phyloP scores from a whole-genome alignment of 2,113 vertebrate genomes.

The Vidua chalybeata region DNA sequence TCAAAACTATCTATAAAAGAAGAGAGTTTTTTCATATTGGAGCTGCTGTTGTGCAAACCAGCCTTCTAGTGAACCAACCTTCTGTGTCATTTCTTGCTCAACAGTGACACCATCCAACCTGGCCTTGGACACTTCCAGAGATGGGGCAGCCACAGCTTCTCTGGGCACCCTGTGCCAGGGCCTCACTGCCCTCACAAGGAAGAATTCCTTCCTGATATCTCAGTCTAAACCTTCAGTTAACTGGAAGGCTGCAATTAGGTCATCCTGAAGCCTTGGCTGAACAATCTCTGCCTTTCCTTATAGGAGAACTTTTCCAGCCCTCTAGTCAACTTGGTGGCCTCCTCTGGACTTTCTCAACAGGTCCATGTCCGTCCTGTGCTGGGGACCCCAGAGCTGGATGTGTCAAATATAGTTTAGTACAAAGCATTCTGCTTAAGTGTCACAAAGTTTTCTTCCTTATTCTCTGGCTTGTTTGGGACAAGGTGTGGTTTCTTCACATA shows the following conservation, averaged over 20 bases:
- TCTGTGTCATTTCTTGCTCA: too few species aligned
- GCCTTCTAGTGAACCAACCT: too few species aligned
- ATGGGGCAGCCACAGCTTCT: background rate
- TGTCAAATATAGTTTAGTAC: background rate
- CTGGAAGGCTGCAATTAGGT: background rate
- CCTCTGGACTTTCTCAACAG: background rate
- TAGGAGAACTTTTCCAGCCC: background rate
- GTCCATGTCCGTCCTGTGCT: background rate
- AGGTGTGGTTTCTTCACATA: background rate
- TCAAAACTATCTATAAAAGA: too few species aligned
- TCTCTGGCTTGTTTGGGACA: background rate
- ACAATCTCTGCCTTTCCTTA: background rate
- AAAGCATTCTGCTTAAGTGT: accelerated
- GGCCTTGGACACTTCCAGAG: background rate
- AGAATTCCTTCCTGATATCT: background rate
- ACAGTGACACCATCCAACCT: accelerated
- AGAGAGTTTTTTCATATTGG: too few species aligned
- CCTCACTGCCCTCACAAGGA: background rate
- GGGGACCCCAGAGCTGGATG: background rate
- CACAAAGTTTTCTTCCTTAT: background rate
- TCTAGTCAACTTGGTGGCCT: background rate
- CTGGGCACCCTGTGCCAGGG: background rate
- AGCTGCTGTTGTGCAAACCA: too few species aligned
- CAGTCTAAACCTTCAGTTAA: background rate
- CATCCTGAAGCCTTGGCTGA: background rate